Conservation (phyloP, 2,797 vertebrate species). For the Potorous gilbertii region DNA sequence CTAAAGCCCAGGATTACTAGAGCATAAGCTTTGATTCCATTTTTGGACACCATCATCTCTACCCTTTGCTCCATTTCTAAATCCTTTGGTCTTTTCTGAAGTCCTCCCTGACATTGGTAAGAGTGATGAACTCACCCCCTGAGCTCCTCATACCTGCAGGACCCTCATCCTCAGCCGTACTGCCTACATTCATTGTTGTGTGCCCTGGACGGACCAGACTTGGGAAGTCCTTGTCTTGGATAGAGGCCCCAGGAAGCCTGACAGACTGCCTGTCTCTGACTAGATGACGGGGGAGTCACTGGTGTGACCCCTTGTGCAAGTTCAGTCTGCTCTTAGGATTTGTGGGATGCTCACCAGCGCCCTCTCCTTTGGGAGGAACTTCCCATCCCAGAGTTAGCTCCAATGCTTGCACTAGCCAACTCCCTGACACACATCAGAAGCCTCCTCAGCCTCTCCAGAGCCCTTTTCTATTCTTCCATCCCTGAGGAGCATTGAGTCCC, state of each 20-base stretch:
- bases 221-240: not conserved
- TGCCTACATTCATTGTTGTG: not conserved
- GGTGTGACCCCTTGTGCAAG: not conserved
- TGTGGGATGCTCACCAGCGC: not conserved
- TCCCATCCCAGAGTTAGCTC: not conserved
- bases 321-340: not conserved
- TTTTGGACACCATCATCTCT: not conserved
- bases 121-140: not conserved
- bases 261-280: not conserved
- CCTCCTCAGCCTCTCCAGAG: slow-evolving; percentile 21
- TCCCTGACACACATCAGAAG: not conserved
- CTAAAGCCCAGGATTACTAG: not conserved
- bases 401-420: not conserved
- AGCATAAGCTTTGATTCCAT: not conserved
- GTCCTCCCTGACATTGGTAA: not conserved
- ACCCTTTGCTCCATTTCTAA: not conserved
- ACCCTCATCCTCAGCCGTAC: not conserved
- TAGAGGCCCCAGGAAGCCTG: too few species aligned
- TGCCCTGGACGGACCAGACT: not conserved
- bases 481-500: not conserved
- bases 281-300: not conserved
- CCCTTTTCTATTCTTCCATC: not conserved
- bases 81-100: not conserved
- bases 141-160: not conserved
- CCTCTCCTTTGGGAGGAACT: not conserved